Conservation (phyloP, 2,888 invertebrate species). For the Pasiphila rectangulata region DNA sequence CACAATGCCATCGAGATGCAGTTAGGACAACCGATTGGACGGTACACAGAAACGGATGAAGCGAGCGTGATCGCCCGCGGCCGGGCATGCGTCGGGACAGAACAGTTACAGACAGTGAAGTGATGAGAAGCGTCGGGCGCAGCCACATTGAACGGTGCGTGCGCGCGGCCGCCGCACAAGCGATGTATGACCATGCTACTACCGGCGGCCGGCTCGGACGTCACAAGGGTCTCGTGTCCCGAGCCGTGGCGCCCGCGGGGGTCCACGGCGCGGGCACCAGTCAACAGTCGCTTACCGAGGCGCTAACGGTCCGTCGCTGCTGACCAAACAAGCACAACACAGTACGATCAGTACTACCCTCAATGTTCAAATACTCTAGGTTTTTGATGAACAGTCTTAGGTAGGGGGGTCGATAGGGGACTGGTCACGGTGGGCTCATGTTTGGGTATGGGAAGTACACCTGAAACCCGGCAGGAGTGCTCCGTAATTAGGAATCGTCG, state of each 20-base stretch:
- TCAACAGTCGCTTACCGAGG: slow-evolving; percentile 75
- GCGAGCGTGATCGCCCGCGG: slow-evolving; percentile 79
- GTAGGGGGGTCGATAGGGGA: slow-evolving; percentile 50
- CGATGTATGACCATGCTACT: slow-evolving; percentile 80
- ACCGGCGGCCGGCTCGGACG: slow-evolving; percentile 73
- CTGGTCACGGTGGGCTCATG: slow-evolving; percentile 43
- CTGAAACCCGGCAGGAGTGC: slow-evolving; percentile 40
- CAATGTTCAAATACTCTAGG: slow-evolving; percentile 61
- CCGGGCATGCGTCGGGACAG: slow-evolving; percentile 80
- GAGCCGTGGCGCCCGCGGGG: slow-evolving; percentile 59
- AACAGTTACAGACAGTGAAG: slow-evolving; percentile 79
- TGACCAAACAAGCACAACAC: slow-evolving; percentile 80
- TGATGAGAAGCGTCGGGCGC: slow-evolving; percentile 80
- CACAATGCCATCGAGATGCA: slow-evolving; percentile 75
- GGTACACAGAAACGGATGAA: slow-evolving; percentile 79
- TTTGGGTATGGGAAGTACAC: slow-evolving; percentile 41
- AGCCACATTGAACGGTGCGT: slow-evolving; percentile 80
- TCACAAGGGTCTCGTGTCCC: slow-evolving; percentile 74
- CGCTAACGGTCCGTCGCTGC: slow-evolving; percentile 80
- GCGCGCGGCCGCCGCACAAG: slow-evolving; percentile 79
- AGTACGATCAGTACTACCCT: slow-evolving; percentile 77
- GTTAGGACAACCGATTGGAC: slow-evolving; percentile 73
- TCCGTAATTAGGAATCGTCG: slow-evolving; percentile 37
- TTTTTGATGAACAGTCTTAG: slow-evolving; percentile 37
- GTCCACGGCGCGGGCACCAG: slow-evolving; percentile 62